Evolutionary conservation across 35 echinoderm and acorn worm genomes (phyloP).

Genomic region (Nesometra sesokonis): DNA sequence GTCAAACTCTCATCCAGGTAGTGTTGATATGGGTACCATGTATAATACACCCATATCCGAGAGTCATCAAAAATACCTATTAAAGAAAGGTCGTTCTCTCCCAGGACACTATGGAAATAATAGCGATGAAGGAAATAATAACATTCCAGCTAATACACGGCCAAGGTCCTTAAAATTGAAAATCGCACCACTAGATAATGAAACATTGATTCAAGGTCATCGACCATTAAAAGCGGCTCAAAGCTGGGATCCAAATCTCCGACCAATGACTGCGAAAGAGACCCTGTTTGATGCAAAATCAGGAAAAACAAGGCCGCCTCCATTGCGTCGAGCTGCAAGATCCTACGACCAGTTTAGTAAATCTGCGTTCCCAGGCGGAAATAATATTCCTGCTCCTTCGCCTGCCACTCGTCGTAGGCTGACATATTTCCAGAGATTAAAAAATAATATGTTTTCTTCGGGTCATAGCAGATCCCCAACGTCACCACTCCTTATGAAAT

Average conservation of each 20-base stretch:
- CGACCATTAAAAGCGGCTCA: neutral
- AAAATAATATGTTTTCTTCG: neutral
- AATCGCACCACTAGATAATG: neutral
- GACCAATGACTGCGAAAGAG: neutral
- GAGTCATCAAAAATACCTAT: neutral
- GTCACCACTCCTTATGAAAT: neutral
- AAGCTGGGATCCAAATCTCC: neutral
- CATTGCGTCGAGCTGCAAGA: neutral
- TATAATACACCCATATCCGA: neutral
- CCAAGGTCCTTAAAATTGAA: neutral
- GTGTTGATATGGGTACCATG: neutral
- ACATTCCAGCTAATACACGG: neutral
- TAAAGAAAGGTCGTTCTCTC: neutral
- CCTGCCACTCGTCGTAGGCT: neutral
- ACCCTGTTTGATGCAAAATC: neutral
- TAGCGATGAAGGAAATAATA: neutral
- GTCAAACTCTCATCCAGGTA: neutral
- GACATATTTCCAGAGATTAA: neutral
- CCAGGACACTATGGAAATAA: neutral
- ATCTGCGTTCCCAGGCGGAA: neutral
- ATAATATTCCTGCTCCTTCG: neutral
- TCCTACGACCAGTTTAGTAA: neutral
- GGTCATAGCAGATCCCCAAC: neutral
- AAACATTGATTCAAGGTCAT: neutral
- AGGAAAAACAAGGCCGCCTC: neutral